Evolutionary conservation across 2,888 invertebrate species (phyloP).

Genomic region (Microctonus hyperodae): DNA sequence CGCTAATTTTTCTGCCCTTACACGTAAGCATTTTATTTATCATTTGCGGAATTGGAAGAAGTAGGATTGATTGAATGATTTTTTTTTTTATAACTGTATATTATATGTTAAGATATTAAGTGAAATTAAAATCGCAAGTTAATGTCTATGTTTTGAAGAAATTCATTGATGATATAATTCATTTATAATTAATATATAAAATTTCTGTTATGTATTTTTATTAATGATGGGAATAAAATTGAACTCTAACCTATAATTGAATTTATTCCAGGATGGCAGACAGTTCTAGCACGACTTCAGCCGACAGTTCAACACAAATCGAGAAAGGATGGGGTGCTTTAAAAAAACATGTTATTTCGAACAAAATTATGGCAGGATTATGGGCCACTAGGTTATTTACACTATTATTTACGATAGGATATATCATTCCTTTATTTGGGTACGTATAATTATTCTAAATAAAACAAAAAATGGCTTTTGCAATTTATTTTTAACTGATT

Average conservation of each 20-base stretch:
- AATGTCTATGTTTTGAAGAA: neutral
- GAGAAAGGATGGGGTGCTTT: slow-evolving; percentile 71
- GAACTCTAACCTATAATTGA: neutral
- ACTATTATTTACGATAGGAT: slow-evolving; percentile 82
- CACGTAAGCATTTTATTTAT: slow-evolving; percentile 24
- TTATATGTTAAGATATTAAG: slow-evolving; percentile 16
- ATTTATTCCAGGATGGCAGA: slow-evolving; percentile 51
- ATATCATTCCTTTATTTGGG: slow-evolving; percentile 89
- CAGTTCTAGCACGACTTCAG: slow-evolving; percentile 42
- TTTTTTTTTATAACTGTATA: slow-evolving; percentile 32
- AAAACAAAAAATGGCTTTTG: too few species aligned
- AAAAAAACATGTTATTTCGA: slow-evolving; percentile 76
- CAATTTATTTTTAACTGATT: neutral
- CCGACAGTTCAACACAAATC: slow-evolving; percentile 42
- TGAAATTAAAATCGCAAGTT: neutral
- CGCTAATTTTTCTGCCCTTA: neutral
- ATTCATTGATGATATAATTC: neutral
- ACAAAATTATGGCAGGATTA: slow-evolving; percentile 87
- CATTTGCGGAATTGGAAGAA: slow-evolving; percentile 6
- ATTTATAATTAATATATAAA: neutral
- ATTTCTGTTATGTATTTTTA: neutral
- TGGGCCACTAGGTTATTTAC: slow-evolving; percentile 88
- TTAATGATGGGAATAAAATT: neutral
- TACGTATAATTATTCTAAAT: slow-evolving; percentile 65
- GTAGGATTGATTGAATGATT: slow-evolving; percentile 19